Conservation (phyloP, 2,888 invertebrate species). For the Drosophila atripex region DNA sequence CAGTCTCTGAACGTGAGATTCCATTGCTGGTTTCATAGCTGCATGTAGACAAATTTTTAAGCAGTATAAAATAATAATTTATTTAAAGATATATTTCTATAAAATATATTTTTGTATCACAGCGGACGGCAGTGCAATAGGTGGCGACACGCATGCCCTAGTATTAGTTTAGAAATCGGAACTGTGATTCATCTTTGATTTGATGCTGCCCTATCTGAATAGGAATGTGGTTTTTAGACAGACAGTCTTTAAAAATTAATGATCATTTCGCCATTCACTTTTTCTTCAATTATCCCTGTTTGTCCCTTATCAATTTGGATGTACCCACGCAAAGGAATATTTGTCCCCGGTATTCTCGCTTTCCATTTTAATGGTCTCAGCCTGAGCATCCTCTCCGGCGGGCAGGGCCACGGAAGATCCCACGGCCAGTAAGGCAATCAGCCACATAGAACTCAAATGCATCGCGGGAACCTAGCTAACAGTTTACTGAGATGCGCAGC, state of each 20-base stretch:
- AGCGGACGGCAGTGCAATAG: no score
- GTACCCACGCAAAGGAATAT: slow-evolving; percentile 86
- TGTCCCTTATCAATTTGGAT: background rate
- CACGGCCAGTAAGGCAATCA: slow-evolving; percentile 51
- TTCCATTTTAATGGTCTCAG: slow-evolving; percentile 45
- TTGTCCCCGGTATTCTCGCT: slow-evolving; percentile 81
- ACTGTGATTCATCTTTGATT: no score
- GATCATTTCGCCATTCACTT: no score
- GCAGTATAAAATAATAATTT: background rate
- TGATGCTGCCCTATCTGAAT: no score
- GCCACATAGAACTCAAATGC: slow-evolving; percentile 50
- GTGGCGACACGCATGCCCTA: no score
- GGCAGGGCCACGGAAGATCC: slow-evolving; percentile 44
- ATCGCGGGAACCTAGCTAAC: slow-evolving; percentile 12
- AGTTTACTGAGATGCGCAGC: slow-evolving; percentile 28
- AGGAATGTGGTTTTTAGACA: no score
- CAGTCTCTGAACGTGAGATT: slow-evolving; percentile 82
- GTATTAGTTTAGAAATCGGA: no score
- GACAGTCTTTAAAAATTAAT: no score
- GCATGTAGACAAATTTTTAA: background rate
- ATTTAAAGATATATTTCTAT: background rate
- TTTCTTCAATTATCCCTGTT: background rate
- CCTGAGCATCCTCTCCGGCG: slow-evolving; percentile 59
- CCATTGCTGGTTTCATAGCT: slow-evolving; percentile 85
- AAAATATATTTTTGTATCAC: background rate